A percentile compares a stretch with the other conserved stretches of the same genome.
These are phyloP conservation scores for Platalea minor DNA, from an alignment of 2,797 vertebrate species.

Conservation along the genomic window DNA sequence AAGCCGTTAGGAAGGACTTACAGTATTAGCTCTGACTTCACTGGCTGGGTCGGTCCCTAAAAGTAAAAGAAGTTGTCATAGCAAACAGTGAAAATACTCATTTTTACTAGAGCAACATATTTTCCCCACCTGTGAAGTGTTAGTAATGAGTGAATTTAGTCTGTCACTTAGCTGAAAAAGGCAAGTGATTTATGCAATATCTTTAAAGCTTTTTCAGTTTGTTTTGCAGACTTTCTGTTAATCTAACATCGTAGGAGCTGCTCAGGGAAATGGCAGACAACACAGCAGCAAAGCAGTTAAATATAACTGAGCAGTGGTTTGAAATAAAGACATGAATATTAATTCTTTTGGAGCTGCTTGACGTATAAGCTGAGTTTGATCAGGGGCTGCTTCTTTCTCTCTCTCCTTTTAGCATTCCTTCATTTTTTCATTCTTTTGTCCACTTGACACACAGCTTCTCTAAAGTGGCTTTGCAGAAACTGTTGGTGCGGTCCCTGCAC, in stretches of 20 bases:
- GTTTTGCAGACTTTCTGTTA: not conserved
- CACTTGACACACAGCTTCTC: conserved; percentile 56
- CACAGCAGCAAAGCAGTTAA: not conserved
- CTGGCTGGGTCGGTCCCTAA: not conserved
- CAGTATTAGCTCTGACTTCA: not conserved
- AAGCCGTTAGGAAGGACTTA: not conserved
- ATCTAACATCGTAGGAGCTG: not conserved
- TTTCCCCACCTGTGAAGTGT: not conserved
- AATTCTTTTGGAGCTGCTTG: conserved; percentile 48
- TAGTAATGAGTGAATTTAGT: not conserved
- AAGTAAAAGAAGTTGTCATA: not conserved
- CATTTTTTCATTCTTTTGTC: conserved; percentile 67
- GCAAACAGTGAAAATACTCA: not conserved
- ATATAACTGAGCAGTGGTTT: not conserved
- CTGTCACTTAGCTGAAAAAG: not conserved
- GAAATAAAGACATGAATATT: conserved; percentile 63
- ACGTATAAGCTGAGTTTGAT: conserved; percentile 4
- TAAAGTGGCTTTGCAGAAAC: conserved; percentile 49
- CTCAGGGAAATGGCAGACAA: not conserved
- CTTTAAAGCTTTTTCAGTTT: not conserved
- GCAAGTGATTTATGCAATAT: not conserved
- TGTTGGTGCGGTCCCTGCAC: not conserved
- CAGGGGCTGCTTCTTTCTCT: not conserved
- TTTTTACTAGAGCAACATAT: not conserved
- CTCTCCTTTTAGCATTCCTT: conserved; percentile 58